Conservation (phyloP, 92 coral and sea anemone genomes). For the Anthopleura xanthogrammica region DNA sequence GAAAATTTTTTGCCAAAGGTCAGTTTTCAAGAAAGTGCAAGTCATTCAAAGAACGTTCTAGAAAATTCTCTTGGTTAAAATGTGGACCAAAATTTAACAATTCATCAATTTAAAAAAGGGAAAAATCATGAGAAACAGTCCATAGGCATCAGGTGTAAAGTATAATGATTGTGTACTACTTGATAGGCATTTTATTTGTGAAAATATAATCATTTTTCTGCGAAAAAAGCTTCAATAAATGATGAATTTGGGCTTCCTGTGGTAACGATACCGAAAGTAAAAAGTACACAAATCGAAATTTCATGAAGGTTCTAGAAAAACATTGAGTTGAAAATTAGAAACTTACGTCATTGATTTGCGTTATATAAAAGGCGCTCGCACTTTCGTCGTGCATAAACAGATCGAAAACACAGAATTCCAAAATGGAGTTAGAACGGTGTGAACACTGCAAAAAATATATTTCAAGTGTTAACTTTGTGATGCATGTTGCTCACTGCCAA, state of each 20-base stretch:
- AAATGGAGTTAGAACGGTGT: conserved; percentile 32
- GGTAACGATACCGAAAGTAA: not conserved
- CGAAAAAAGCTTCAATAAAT: no score
- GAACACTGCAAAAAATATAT: conserved; percentile 63
- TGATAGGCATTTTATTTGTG: no score
- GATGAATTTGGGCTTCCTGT: conserved; percentile 1
- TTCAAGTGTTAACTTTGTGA: conserved; percentile 76
- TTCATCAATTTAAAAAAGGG: not conserved
- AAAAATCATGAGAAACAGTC: no score
- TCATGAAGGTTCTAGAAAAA: not conserved
- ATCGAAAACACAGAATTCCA: not conserved
- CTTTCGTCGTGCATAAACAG: not conserved
- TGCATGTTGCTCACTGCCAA: conserved; percentile 78
- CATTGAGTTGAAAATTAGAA: conserved; percentile 6
- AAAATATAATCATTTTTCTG: no score
- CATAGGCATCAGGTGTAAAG: no score
- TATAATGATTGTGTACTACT: no score
- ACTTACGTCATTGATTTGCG: conserved; percentile 10
- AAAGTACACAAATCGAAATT: not conserved
- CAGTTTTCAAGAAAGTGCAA: not conserved
- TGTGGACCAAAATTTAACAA: not conserved
- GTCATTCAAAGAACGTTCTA: not conserved
- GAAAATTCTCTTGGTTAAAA: not conserved
- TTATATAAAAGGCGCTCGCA: conserved; percentile 14
- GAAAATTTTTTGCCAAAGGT: not conserved